Percentiles rank a stretch among this genome's conserved stretches.
phyloP scores from a whole-genome alignment of 2,113 vertebrate species.

The Ploceus nigricollis region DNA sequence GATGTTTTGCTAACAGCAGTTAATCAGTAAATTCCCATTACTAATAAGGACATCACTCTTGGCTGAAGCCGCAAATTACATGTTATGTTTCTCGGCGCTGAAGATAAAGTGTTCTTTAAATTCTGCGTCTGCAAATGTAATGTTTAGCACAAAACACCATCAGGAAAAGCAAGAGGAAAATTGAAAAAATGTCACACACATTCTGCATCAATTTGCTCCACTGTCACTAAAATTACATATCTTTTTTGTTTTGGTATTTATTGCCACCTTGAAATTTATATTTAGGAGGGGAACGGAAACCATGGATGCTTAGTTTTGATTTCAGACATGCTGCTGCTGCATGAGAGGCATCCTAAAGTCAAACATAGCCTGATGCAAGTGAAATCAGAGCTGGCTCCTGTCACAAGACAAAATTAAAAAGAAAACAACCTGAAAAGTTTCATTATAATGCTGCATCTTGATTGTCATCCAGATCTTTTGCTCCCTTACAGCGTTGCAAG shows the following conservation, averaged over 20 bases:
- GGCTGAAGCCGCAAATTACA: slow-evolving; percentile 65
- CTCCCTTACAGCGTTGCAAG: not conserved
- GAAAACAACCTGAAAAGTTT: not conserved
- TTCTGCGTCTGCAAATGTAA: slow-evolving; percentile 56
- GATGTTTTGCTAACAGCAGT: slow-evolving; percentile 74
- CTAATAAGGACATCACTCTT: slow-evolving; percentile 75
- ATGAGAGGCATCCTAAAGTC: not conserved
- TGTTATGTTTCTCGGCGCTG: slow-evolving; percentile 57
- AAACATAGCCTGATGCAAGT: not conserved
- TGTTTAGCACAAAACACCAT: slow-evolving; percentile 44
- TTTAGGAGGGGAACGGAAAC: not conserved
- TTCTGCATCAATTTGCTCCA: slow-evolving; percentile 36
- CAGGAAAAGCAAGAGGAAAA: slow-evolving; percentile 46
- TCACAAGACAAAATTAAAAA: not conserved
- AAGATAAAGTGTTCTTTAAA: slow-evolving; percentile 62
- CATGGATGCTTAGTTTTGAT: not conserved
- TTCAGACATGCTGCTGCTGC: not conserved
- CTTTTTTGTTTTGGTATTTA: not conserved
- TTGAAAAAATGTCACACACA: slow-evolving; percentile 22
- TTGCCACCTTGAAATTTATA: not conserved
- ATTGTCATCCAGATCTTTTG: slow-evolving; percentile 10
- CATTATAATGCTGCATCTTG: not conserved
- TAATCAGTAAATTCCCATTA: slow-evolving; percentile 75
- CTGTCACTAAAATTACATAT: slow-evolving; percentile 28
- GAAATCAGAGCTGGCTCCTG: not conserved